phyloP scores from a whole-genome alignment of 2,797 vertebrate species.

The Falco concolor region DNA sequence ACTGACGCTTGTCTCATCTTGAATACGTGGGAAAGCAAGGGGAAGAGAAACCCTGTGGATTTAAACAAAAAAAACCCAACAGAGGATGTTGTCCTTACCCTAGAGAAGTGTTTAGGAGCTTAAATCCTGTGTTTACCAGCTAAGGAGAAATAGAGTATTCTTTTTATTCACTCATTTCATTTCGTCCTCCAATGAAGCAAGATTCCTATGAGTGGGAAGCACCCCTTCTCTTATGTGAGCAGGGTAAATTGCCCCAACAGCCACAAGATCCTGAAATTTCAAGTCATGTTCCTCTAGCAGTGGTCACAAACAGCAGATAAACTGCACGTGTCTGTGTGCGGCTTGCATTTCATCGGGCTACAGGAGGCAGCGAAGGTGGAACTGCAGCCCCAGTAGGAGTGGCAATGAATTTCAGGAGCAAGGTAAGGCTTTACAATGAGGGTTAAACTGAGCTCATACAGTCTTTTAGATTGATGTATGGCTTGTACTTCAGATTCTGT shows the following conservation, averaged over 20 bases:
- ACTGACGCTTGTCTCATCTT: constrained; percentile 16
- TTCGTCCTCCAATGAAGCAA: neutral
- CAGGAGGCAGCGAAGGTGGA: neutral
- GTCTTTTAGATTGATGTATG: neutral
- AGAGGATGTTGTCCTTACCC: neutral
- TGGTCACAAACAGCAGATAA: neutral
- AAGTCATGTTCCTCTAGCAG: neutral
- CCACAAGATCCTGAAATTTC: neutral
- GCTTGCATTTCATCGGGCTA: neutral
- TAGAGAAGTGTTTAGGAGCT: neutral
- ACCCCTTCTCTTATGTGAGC: neutral
- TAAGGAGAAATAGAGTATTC: neutral
- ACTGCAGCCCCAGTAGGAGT: neutral
- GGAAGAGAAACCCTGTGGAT: neutral
- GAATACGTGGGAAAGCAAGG: neutral
- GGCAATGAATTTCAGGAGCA: neutral
- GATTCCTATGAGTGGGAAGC: neutral
- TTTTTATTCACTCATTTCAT: neutral
- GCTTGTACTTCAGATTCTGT: neutral
- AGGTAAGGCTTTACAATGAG: neutral
- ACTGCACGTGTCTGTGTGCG: rapidly evolving
- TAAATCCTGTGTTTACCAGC: neutral
- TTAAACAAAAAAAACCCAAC: neutral
- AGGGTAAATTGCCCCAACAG: neutral
- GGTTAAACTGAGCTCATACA: neutral